Conservation (phyloP, 1,140 invertebrate genomes). For the Heliconius melpomene region DNA sequence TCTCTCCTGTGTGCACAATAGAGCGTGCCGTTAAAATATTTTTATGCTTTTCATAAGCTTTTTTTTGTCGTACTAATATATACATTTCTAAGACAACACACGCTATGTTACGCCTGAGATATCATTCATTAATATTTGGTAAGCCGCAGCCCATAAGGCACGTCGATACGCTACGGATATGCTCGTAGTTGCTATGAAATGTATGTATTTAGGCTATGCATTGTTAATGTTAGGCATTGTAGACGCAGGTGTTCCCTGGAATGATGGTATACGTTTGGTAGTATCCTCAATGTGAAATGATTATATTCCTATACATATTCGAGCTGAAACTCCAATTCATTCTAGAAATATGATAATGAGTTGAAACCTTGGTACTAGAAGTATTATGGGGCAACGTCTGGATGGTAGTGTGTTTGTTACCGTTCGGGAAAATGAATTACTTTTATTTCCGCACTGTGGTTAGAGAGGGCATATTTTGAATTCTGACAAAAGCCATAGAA, state of each 20-base stretch:
- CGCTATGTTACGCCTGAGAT: background rate
- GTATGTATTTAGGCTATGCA: constrained; percentile 1
- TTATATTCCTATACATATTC: background rate
- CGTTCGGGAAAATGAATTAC: no score
- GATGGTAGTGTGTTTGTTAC: no score
- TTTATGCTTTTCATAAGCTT: background rate
- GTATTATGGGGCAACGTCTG: no score
- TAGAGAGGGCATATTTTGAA: no score
- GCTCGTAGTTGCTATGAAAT: background rate
- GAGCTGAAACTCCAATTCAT: background rate
- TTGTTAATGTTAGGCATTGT: constrained; percentile 8
- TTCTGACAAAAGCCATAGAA: no score
- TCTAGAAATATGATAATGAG: no score
- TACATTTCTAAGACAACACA: background rate
- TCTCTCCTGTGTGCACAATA: background rate
- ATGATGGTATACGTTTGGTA: background rate
- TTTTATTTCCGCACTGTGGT: no score
- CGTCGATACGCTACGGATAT: background rate
- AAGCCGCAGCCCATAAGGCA: background rate
- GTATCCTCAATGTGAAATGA: background rate
- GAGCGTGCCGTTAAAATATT: background rate
- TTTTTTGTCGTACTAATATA: background rate
- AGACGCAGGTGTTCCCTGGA: constrained; percentile 10
- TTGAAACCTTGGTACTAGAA: no score
- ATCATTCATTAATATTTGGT: constrained; percentile 5